Base-by-base conservation (phyloP, 2,888 invertebrate species). In the Theretra japonica region DNA sequence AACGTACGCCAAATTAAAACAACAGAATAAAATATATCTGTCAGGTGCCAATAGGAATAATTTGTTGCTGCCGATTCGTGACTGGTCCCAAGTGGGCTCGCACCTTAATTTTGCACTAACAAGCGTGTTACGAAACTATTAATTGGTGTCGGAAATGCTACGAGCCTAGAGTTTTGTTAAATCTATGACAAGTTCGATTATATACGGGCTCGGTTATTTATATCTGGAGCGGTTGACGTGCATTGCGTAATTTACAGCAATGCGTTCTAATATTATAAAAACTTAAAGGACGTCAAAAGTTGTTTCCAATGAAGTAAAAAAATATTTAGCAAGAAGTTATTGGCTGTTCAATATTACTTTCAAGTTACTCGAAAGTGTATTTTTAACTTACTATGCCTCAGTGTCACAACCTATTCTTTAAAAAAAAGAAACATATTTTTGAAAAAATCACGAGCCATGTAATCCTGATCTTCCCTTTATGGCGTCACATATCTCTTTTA, bases 71-170 rank as follows among this genome's bases (percentile, higher is more conserved):
- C 53, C 58, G 21, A 48, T 21, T 74, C 73, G 73, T 75, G 75
- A 74, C 73, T 48, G 23, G 58, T 5, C 57, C 65, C 73, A 68
- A 71, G 73, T 74, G 68, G 68, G 70, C 76, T 76, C 76, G 76
- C 77, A 74, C 76, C 77, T 78, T 76, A 72, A 72, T 75, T 76
- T 75, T 21, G 48, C 48, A 56, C 68, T 68, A 68, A 71, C 71
- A 71, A 71, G 58, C 71, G 50, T 71, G 71, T 71, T 58, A 28
- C 41, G 56, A 70, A 70, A 70, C 58, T 70, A 57, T 70, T 70
- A 70, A 70, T 70, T 70, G 69, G 58, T 69, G 58, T 59, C 70
- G 25, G 50, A 69, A 56, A 50, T 50, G 53, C 28, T 53, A 56
- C 28, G n/a, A 30, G 50, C 68, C 56, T 11, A 21, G 53, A 53